Conservation (phyloP, 2,888 invertebrate genomes). For the Nipponacmea schrenckii region DNA sequence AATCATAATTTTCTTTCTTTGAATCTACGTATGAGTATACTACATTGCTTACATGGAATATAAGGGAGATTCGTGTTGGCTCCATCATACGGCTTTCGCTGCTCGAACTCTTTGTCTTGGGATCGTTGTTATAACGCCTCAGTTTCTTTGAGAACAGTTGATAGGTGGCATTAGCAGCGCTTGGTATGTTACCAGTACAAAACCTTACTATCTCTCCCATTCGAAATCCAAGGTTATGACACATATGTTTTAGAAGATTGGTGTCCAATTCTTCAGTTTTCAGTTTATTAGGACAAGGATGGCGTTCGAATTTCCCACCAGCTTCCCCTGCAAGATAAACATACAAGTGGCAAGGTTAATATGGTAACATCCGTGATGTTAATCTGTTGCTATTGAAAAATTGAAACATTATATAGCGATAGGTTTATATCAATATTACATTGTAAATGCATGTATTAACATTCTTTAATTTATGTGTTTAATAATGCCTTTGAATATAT, state of each 20-base stretch:
- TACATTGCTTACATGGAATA: constrained; percentile 27
- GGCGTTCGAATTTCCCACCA: constrained; percentile 43
- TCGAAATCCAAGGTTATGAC: constrained; percentile 55
- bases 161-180: constrained; percentile 60
- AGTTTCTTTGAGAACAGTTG: constrained; percentile 52
- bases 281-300: constrained; percentile 59
- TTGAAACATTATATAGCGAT: too few species aligned
- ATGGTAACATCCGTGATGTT: too few species aligned
- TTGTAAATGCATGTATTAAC: too few species aligned
- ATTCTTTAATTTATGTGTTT: too few species aligned
- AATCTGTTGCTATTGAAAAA: too few species aligned
- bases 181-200: constrained; percentile 60
- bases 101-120: constrained; percentile 31
- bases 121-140: constrained; percentile 33
- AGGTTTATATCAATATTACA: too few species aligned
- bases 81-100: constrained; percentile 22
- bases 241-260: constrained; percentile 61
- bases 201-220: constrained; percentile 59
- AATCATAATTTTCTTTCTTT: too few species aligned
- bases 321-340: constrained; percentile 38
- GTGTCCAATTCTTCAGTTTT: constrained; percentile 52
- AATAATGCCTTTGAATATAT: too few species aligned
- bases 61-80: constrained; percentile 28
- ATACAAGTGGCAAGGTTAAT: not conserved
- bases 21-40: too few species aligned